Percentiles rank a stretch among this genome's conserved stretches.
These are phyloP conservation scores for Pavo muticus DNA, from an alignment of 2,113 vertebrate species.

Conservation along the genomic window DNA sequence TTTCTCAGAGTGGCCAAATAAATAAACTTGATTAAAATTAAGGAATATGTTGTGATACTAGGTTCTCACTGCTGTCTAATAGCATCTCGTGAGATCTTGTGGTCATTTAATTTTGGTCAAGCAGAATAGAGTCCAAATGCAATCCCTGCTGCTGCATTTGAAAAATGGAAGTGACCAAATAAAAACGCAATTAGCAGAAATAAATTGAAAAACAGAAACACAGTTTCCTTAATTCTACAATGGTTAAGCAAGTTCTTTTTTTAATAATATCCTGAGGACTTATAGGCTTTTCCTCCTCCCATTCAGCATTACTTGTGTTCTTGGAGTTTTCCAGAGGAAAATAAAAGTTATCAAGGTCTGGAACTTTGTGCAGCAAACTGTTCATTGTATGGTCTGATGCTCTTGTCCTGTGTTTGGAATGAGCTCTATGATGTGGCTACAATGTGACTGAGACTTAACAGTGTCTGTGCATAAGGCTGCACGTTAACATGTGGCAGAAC, in stretches of 20 bases:
- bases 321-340: not conserved
- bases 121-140: not conserved
- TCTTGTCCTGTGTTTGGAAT: not conserved
- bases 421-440: not conserved
- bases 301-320: not conserved
- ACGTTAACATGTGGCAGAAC: accelerated
- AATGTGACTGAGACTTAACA: not conserved
- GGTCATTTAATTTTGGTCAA: not conserved
- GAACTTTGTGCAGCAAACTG: not conserved
- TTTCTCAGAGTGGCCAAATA: not conserved
- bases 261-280: not conserved
- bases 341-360: not conserved
- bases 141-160: not conserved
- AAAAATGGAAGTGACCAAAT: not conserved
- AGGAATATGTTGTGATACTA: not conserved
- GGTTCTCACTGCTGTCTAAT: not conserved
- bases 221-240: not conserved
- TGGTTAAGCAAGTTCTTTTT: not conserved
- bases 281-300: not conserved
- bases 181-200: not conserved
- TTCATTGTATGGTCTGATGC: not conserved
- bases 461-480: not conserved
- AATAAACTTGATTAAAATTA: not conserved
- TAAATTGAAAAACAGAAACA: accelerated
- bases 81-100: not conserved